Conservation (phyloP, 2,113 vertebrate species). For the Brevimyrus niger region DNA sequence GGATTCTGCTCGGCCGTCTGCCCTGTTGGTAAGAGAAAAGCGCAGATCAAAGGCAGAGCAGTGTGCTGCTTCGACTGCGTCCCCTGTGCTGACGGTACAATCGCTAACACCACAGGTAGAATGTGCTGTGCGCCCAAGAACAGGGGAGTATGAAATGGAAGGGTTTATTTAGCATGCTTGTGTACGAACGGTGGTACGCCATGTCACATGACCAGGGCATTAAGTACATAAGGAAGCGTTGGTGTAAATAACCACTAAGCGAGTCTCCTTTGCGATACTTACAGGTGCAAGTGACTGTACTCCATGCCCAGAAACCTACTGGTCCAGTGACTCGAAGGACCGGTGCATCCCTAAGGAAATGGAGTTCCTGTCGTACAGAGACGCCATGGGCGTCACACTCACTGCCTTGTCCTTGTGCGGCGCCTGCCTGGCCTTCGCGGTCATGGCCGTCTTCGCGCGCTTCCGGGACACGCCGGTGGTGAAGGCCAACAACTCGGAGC, state of each 20-base stretch:
- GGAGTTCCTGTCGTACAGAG: constrained; percentile 31
- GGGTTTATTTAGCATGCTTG: background rate
- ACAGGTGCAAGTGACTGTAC: constrained; percentile 41
- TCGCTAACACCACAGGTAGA: constrained; percentile 53
- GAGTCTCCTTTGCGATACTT: background rate
- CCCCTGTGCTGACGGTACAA: constrained; percentile 44
- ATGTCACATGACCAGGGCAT: background rate
- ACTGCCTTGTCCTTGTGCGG: constrained; percentile 48
- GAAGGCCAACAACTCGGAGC: constrained; percentile 20
- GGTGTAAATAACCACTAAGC: background rate
- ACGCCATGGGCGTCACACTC: constrained; percentile 33
- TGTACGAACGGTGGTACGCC: background rate
- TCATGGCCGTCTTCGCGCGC: constrained; percentile 12
- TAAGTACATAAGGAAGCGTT: background rate
- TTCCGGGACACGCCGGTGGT: constrained; percentile 17
- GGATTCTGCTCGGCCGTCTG: constrained; percentile 54
- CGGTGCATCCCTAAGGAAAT: constrained; percentile 22
- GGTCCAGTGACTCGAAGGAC: constrained; percentile 21
- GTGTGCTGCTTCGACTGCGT: constrained; percentile 47
- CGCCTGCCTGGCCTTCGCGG: constrained; percentile 21
- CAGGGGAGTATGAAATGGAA: background rate
- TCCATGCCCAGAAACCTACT: constrained; percentile 33
- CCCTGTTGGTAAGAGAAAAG: constrained; percentile 54
- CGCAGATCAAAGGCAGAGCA: constrained; percentile 46
- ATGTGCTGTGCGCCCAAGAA: background rate